Evolutionary conservation across 2,888 invertebrate genomes (phyloP).

Genomic region (Diarsia dahlii): DNA sequence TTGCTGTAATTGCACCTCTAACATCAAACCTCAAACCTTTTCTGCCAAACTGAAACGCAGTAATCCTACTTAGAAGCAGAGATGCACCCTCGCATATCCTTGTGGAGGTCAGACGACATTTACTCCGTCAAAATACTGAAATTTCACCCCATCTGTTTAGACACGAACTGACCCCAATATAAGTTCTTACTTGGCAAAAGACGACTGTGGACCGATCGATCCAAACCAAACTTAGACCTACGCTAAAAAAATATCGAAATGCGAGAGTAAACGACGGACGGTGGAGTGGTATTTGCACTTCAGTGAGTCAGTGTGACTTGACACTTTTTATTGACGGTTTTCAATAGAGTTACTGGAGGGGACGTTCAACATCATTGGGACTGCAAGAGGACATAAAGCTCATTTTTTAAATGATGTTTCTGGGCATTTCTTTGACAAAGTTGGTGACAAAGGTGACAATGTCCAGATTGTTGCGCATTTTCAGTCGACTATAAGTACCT

Average conservation of each 20-base stretch:
- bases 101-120: neutral
- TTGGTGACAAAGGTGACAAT: too few species aligned
- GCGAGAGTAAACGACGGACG: constrained; percentile 9
- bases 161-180: constrained; percentile 2
- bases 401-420: too few species aligned
- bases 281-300: constrained; percentile 13
- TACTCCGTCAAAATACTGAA: constrained; percentile 1
- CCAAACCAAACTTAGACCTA: constrained; percentile 16
- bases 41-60: neutral
- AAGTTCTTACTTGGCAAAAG: constrained; percentile 11
- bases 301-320: constrained; percentile 23
- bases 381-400: too few species aligned
- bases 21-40: neutral
- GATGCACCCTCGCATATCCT: neutral
- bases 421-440: too few species aligned
- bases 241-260: constrained; percentile 26
- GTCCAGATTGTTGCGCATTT: too few species aligned
- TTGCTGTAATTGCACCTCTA: neutral
- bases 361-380: too few species aligned
- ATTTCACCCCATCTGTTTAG: neutral
- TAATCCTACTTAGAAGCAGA: neutral
- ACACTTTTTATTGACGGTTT: constrained; percentile 20
- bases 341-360: neutral
- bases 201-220: constrained; percentile 8
- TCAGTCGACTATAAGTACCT: too few species aligned